phyloP scores from a whole-genome alignment of 2,113 vertebrate species.

The Prionailurus bengalensis region DNA sequence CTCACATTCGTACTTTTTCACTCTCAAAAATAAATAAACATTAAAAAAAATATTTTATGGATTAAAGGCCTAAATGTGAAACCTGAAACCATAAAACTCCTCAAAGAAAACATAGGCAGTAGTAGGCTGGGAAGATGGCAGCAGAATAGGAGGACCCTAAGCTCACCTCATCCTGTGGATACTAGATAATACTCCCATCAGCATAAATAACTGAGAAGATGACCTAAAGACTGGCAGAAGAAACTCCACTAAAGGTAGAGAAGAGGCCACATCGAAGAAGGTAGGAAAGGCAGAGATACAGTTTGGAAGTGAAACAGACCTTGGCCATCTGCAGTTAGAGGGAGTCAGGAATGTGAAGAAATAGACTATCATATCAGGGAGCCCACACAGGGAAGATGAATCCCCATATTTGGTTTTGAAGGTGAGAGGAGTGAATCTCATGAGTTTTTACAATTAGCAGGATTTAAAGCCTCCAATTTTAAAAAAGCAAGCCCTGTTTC shows the following conservation, averaged over 20 bases:
- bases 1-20: fast-evolving
- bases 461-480: not conserved
- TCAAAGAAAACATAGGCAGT: not conserved
- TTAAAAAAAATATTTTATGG: not conserved
- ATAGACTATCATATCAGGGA: not conserved
- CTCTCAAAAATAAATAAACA: too few species aligned
- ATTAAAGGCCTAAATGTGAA: not conserved
- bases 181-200: not conserved
- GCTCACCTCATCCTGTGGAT: not conserved
- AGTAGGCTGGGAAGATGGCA: not conserved
- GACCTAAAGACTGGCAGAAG: not conserved
- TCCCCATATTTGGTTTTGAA: not conserved
- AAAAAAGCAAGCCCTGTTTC: not conserved
- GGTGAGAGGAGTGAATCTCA: not conserved
- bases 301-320: not conserved
- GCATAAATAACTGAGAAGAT: not conserved
- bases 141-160: not conserved
- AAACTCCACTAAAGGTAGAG: not conserved
- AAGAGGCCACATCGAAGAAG: not conserved
- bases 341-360: not conserved
- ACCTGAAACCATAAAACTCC: not conserved
- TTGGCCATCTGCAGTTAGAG: not conserved
- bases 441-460: not conserved
- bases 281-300: not conserved
- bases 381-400: not conserved